Evolutionary conservation across 2,888 invertebrate species (phyloP).

Genomic region (Epirrhoe alternata): DNA sequence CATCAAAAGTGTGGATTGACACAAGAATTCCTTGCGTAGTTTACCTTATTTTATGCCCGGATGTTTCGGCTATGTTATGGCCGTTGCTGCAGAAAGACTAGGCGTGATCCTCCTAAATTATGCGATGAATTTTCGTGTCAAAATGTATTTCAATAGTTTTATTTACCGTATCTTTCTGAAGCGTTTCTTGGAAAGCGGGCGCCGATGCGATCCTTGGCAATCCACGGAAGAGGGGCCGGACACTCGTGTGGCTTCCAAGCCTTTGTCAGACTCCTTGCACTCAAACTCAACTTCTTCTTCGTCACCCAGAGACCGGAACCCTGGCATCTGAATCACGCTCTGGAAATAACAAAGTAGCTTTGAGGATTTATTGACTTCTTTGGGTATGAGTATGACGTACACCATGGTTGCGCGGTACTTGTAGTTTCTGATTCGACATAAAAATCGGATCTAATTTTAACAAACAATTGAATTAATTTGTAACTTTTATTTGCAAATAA

Average conservation of each 20-base stretch:
- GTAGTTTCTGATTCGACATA: not conserved
- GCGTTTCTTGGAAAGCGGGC: slow-evolving; percentile 92
- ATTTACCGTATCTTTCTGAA: slow-evolving; percentile 92
- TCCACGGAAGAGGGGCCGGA: slow-evolving; percentile 91
- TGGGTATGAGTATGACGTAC: not conserved
- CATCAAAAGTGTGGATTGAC: too few relatives aligned
- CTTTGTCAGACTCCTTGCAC: slow-evolving; percentile 93
- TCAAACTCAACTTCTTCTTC: slow-evolving; percentile 96
- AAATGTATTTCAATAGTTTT: too few relatives aligned
- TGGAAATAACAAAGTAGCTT: slow-evolving; percentile 71
- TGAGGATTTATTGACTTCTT: not conserved
- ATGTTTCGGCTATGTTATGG: too few relatives aligned
- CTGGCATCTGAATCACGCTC: slow-evolving; percentile 96
- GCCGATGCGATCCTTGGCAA: slow-evolving; percentile 92
- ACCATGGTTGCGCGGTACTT: not conserved
- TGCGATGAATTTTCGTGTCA: too few relatives aligned
- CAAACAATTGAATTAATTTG: too few relatives aligned
- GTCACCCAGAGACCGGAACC: slow-evolving; percentile 94
- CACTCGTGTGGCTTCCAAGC: slow-evolving; percentile 94
- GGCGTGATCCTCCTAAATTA: too few relatives aligned
- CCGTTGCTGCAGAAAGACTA: too few relatives aligned
- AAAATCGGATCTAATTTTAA: too few relatives aligned
- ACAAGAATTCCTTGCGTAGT: too few relatives aligned
- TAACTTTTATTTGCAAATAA: too few relatives aligned
- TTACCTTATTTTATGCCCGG: too few relatives aligned